These are phyloP conservation scores for Xenopus laevis DNA, from an alignment of 2,113 vertebrate species.

Conservation along the genomic window DNA sequence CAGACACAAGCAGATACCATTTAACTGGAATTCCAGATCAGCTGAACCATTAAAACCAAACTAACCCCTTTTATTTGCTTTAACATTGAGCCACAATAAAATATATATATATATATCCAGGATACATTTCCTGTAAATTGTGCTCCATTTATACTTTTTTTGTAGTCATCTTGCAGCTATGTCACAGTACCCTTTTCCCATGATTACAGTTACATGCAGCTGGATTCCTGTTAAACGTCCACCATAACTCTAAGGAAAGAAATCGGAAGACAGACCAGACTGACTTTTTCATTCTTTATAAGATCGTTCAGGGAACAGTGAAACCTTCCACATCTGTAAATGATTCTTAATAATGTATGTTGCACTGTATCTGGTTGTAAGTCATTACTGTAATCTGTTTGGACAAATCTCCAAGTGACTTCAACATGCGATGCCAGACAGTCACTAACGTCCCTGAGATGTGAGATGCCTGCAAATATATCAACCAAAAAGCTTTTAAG, in stretches of 20 bases:
- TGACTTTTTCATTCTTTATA: not conserved
- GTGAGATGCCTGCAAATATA: not conserved
- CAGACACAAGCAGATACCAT: not conserved
- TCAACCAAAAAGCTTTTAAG: not conserved
- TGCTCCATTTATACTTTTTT: not conserved
- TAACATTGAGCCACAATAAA: not conserved
- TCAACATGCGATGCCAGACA: no score
- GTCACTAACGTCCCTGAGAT: not conserved
- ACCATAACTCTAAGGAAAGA: not conserved
- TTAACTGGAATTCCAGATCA: not conserved
- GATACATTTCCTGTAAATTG: not conserved
- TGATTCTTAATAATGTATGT: conserved; percentile 7
- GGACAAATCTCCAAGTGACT: no score
- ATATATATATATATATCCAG: not conserved
- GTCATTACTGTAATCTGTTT: not conserved
- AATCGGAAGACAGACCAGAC: not conserved
- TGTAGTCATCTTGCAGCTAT: not conserved
- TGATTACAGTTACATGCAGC: not conserved
- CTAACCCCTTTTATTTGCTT: not conserved
- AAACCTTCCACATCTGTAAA: conserved; percentile 4
- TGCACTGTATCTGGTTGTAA: not conserved
- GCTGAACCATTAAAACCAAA: not conserved
- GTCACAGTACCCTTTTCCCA: not conserved
- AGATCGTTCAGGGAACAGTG: not conserved
- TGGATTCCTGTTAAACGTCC: conserved; percentile 2